Conservation (phyloP, 2,797 vertebrate species). For the Anguilla anguilla region DNA sequence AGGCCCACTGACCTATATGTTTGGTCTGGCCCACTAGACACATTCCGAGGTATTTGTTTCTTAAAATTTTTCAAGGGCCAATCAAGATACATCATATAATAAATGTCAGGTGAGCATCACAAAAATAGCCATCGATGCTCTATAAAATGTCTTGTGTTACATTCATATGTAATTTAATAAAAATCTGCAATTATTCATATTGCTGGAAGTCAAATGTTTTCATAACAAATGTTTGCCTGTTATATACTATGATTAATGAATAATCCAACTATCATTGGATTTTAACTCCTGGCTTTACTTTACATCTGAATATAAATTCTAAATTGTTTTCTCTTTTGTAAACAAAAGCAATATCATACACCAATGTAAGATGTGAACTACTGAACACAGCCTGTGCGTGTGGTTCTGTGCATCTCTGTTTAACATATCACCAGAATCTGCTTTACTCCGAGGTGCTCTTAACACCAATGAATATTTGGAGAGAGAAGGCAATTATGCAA, state of each 20-base stretch:
- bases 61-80: neutral
- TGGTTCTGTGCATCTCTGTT: neutral
- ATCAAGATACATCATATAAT: neutral
- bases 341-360: neutral
- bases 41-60: constrained; percentile 12
- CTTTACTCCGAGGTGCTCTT: constrained; percentile 91
- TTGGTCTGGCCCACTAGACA: neutral
- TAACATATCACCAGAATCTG: constrained; percentile 57
- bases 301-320: neutral
- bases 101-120: neutral
- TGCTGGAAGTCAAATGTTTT: neutral
- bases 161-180: neutral
- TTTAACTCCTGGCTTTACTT: neutral
- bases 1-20: neutral
- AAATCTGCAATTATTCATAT: neutral
- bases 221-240: neutral
- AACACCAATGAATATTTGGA: constrained; percentile 85
- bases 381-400: neutral
- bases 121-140: neutral
- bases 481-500: constrained; percentile 99
- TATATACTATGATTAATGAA: neutral
- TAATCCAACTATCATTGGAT: neutral
- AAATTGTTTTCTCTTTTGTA: neutral
- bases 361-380: neutral
- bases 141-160: neutral